Evolutionary conservation across 1,140 invertebrate species (phyloP).

Genomic region (Samia ricini): DNA sequence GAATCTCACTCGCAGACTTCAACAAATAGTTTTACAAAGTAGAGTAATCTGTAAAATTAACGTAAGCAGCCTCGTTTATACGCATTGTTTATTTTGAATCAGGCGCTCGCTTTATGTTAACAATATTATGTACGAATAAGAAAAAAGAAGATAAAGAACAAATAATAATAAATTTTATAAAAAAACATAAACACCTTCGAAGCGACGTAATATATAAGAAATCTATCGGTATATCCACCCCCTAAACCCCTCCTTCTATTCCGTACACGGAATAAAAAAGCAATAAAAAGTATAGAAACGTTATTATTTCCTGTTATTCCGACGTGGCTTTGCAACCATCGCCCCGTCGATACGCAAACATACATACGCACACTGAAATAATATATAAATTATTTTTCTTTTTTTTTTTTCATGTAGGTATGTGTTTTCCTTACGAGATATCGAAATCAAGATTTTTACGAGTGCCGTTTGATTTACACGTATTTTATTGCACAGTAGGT

Average conservation of each 20-base stretch:
- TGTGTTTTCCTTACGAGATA: background rate
- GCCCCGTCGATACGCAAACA: too few species aligned
- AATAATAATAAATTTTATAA: background rate
- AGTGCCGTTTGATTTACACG: background rate
- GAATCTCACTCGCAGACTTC: too few species aligned
- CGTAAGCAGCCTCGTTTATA: too few species aligned
- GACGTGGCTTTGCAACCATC: conserved; percentile 2
- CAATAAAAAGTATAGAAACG: conserved; percentile 23
- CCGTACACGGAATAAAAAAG: conserved; percentile 22
- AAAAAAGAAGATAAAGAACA: background rate
- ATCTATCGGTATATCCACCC: background rate
- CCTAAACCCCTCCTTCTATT: conserved; percentile 3
- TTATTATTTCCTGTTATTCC: conserved; percentile 31
- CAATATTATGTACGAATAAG: background rate
- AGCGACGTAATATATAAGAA: background rate
- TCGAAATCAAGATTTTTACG: background rate
- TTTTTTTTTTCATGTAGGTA: background rate
- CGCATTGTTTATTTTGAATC: too few species aligned
- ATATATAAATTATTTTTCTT: background rate
- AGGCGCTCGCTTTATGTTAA: background rate
- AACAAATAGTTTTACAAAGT: too few species aligned
- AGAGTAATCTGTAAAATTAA: too few species aligned
- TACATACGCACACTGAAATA: background rate
- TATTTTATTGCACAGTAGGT: background rate
- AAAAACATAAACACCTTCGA: background rate